phyloP scores from a whole-genome alignment of 2,797 vertebrate species.

The Melanogrammus aeglefinus region DNA sequence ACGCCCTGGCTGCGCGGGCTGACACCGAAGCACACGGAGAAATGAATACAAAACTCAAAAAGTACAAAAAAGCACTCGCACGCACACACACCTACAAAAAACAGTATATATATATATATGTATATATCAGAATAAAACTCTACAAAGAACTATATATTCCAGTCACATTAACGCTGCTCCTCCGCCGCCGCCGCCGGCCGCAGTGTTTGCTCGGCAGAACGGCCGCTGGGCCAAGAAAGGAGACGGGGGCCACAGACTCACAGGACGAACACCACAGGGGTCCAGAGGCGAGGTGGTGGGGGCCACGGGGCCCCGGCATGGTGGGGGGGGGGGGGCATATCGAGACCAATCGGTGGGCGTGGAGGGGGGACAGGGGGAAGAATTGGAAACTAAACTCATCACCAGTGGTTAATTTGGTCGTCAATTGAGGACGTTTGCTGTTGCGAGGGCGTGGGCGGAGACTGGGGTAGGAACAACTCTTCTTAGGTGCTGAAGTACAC shows the following conservation, averaged over 20 bases:
- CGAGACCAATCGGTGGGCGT: conserved; percentile 63
- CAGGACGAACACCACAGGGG: conserved; percentile 75
- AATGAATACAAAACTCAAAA: conserved; percentile 77
- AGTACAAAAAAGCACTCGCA: conserved; percentile 75
- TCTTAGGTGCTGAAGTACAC: conserved; percentile 86
- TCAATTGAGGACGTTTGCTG: conserved; percentile 63
- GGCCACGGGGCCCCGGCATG: conserved; percentile 59
- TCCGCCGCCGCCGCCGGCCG: conserved; percentile 68
- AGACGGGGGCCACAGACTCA: conserved; percentile 74
- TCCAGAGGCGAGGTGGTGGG: conserved; percentile 69
- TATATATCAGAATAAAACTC: conserved; percentile 78
- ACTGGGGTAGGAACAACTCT: conserved; percentile 71
- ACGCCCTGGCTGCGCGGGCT: conserved; percentile 3
- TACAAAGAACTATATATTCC: conserved; percentile 77
- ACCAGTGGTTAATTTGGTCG: conserved; percentile 64
- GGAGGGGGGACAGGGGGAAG: conserved; percentile 56
- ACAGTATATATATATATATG: conserved; percentile 67
- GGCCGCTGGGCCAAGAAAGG: conserved; percentile 76
- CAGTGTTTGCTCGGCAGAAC: conserved; percentile 71
- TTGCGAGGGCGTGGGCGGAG: conserved; percentile 67
- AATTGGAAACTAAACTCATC: conserved; percentile 53
- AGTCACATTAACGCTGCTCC: conserved; percentile 72
- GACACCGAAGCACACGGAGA: conserved; percentile 78
- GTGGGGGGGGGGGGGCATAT: conserved; percentile 62
- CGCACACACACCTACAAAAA: conserved; percentile 78